Base-by-base conservation (phyloP, 2,113 vertebrate species). In the Toxostoma redivivum region DNA sequence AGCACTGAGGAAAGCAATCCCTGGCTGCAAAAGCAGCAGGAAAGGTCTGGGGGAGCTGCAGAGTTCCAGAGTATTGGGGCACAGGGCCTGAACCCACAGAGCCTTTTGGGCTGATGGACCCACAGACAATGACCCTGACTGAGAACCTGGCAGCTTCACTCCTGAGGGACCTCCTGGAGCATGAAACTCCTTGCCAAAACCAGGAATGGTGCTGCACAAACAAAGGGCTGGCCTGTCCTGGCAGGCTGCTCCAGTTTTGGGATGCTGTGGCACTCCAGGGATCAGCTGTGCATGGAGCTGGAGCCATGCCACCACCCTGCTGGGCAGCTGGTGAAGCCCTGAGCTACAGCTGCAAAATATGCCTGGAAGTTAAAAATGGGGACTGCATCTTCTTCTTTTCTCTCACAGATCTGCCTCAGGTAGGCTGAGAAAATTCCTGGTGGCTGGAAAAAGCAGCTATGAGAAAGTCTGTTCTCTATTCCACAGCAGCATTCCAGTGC, bases 221-320 rank as follows among this genome's bases (percentile, higher is more conserved):
- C 19, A 20, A 6, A 79, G 37, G 69, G 73, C 42, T 81, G 65
- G 17, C 35, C n/a, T 73, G 13, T 51, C 9, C 44, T 6, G 37
- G 20, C 21, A 21, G 61, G 71, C 21, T 25, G 60, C 61, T 42
- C 11, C 31, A 5, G 0, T 6, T 77, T 27, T 33, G 72, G 62
- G 72, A 16, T 78, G 45, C 21, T 77, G 71, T 35, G 71, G 7
- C 21, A 8, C 25, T 31, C 37, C 56, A 25, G 56, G 66, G 66
- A 35, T 3, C 51, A 84, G 58, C 51, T 67, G 33, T 10, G 25
- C 4, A 0, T 0, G 18, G 33, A 5, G n/a, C 37, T 2, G 0
- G 11, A 44, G 28, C 4, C 2, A 15, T 15, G 13, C 50, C 61
- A 7, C 4, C 15, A 8, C 27, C 1, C 45, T 14, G 2, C 2